These are phyloP conservation scores for Cylloceria caligata DNA, from an alignment of 2,888 invertebrate species.

Conservation along the genomic window DNA sequence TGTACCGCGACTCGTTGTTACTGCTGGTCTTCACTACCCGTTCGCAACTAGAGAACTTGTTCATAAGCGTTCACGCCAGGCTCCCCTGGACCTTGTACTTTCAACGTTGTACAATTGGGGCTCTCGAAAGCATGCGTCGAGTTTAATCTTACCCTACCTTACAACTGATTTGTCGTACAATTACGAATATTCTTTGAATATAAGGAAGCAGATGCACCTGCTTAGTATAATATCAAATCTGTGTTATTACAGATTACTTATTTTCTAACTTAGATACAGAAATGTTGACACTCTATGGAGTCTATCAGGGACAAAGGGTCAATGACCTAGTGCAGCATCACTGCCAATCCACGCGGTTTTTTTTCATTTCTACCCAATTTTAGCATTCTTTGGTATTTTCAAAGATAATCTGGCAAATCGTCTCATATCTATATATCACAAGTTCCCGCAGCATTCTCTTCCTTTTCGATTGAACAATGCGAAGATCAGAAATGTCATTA, in stretches of 20 bases:
- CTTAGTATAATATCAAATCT: not conserved
- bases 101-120: not conserved
- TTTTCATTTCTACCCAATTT: not conserved
- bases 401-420: not conserved
- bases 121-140: not conserved
- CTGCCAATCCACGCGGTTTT: not conserved
- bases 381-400: not conserved
- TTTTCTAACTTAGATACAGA: not conserved
- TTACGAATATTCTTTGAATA: not conserved
- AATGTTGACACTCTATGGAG: not conserved
- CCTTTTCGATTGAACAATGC: slow-evolving; percentile 66
- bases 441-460: not conserved
- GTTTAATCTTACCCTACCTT: not conserved
- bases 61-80: slow-evolving; percentile 7
- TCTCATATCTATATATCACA: not conserved
- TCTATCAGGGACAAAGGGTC: not conserved
- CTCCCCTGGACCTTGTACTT: not conserved
- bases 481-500: slow-evolving; percentile 68
- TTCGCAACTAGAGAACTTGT: slow-evolving; percentile 71
- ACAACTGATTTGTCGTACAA: not conserved
- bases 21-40: slow-evolving; percentile 4
- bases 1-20: not conserved
- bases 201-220: not conserved
- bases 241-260: not conserved
- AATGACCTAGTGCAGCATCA: not conserved